These are phyloP conservation scores for Gymnarchus niloticus DNA, from an alignment of 2,113 vertebrate genomes.

Conservation along the genomic window DNA sequence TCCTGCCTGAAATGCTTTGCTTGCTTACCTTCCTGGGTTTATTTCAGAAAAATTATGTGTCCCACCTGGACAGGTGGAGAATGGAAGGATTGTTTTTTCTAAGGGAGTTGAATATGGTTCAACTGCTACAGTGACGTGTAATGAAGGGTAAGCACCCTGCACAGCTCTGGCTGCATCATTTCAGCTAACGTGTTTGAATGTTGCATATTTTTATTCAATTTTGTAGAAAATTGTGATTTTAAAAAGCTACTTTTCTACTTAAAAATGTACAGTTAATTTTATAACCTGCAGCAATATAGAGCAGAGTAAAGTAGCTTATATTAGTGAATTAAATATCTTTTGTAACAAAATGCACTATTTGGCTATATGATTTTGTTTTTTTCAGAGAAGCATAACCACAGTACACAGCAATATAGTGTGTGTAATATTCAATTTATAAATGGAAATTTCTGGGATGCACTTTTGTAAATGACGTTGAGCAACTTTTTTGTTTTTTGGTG, in stretches of 20 bases:
- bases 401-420: too few relatives aligned
- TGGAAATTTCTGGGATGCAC: too few relatives aligned
- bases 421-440: too few relatives aligned
- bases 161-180: background rate
- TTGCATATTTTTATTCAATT: background rate
- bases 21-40: background rate
- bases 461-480: too few relatives aligned
- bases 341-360: too few relatives aligned
- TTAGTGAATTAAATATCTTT: too few relatives aligned
- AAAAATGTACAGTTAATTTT: too few relatives aligned
- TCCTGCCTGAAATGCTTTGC: background rate
- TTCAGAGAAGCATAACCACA: too few relatives aligned
- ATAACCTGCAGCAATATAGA: too few relatives aligned
- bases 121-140: slow-evolving; percentile 14
- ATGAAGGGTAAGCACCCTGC: slow-evolving; percentile 50
- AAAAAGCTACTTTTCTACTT: too few relatives aligned
- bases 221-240: background rate
- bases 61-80: accelerated
- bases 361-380: too few relatives aligned
- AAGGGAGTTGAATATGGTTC: slow-evolving; percentile 43
- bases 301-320: too few relatives aligned
- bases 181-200: background rate
- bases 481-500: background rate
- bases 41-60: slow-evolving; percentile 56
- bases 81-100: slow-evolving; percentile 30